A percentile compares a stretch with the other conserved stretches of the same genome.
These are phyloP conservation scores for Chloroceryle inda DNA, from an alignment of 2,797 vertebrate genomes.

Conservation along the genomic window DNA sequence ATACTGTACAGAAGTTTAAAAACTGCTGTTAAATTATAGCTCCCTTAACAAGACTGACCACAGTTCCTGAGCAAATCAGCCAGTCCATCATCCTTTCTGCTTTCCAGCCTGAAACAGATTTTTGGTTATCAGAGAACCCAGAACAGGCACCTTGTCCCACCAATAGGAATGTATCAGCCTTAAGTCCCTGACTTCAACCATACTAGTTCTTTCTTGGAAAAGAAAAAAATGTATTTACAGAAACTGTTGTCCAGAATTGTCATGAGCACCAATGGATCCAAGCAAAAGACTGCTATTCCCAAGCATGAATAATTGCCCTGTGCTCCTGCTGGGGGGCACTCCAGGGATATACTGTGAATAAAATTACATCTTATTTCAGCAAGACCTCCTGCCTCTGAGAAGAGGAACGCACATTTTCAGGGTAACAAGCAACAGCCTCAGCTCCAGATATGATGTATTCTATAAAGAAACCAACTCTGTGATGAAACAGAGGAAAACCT, in stretches of 20 bases:
- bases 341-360: not conserved
- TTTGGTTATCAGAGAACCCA: not conserved
- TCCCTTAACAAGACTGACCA: not conserved
- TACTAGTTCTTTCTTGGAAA: not conserved
- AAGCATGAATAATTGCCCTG: not conserved
- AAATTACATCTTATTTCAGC: not conserved
- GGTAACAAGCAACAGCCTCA: not conserved
- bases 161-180: not conserved
- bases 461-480: not conserved
- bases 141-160: not conserved
- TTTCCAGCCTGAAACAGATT: not conserved
- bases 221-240: not conserved
- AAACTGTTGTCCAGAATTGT: not conserved
- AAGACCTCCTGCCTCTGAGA: not conserved
- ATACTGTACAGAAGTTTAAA: not conserved
- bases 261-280: not conserved
- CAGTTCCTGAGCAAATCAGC: not conserved
- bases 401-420: not conserved
- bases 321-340: not conserved
- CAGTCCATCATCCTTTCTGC: not conserved
- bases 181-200: not conserved
- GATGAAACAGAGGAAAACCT: constrained; percentile 30
- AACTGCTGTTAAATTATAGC: not conserved
- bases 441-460: not conserved
- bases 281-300: not conserved